A percentile compares a stretch with the other conserved stretches of the same genome.
Evolutionary conservation across 1,140 invertebrate genomes (phyloP).

Genomic region (Lepidotrigona ventralis): DNA sequence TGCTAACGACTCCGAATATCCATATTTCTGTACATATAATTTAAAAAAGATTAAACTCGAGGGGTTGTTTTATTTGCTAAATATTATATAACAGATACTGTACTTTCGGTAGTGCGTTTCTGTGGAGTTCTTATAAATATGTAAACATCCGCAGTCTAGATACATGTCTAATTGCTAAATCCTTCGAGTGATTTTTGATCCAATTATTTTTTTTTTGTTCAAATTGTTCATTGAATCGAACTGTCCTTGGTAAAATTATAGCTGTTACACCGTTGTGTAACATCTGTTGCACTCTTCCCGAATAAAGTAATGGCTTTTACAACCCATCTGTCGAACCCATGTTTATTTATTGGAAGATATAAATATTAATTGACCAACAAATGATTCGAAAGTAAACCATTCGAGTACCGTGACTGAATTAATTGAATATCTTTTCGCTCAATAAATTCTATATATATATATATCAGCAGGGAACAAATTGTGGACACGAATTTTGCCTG

Average conservation of each 20-base stretch:
- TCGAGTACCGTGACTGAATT: background rate
- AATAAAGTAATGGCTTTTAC: background rate
- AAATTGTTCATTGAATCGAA: background rate
- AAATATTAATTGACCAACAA: background rate
- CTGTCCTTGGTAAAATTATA: background rate
- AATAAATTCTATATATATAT: too few relatives aligned
- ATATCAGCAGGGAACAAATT: background rate
- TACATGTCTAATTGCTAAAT: too few relatives aligned
- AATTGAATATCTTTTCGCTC: background rate
- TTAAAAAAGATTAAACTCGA: too few relatives aligned
- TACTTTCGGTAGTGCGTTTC: background rate
- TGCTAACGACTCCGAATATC: background rate
- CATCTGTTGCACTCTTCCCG: background rate
- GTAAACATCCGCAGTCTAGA: background rate
- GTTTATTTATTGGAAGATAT: background rate
- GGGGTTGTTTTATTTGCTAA: background rate
- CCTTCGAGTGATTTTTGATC: background rate
- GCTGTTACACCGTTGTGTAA: background rate
- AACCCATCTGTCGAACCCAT: too few relatives aligned
- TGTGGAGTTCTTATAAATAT: background rate
- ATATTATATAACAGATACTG: background rate
- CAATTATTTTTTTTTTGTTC: background rate
- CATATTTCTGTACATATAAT: too few relatives aligned
- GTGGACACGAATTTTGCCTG: background rate
- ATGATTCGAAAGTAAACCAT: background rate